Evolutionary conservation across 2,113 vertebrate species (phyloP), one percentile per base, ranked within the genome.

Genomic region (Neogobius melanostomus): DNA sequence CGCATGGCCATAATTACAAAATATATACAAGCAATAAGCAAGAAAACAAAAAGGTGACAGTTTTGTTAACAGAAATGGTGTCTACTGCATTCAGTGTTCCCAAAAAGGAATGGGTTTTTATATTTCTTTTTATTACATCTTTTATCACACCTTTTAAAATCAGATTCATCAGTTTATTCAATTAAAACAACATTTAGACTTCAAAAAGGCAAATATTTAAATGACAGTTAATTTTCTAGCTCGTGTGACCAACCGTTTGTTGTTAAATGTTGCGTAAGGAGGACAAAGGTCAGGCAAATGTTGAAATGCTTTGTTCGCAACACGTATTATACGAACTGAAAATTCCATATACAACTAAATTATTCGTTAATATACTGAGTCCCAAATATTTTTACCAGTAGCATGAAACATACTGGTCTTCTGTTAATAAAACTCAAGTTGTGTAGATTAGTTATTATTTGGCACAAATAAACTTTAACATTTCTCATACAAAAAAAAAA

Each of bases 401-500:
- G 42, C 59, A 16, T n/a, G n/a, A 1, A 61, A 8, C 6, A 66
- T 36, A 43, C 0, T 6, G 64, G 5, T 48, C 71, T 36, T 36
- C 48, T 69, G 15, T 2, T 45, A 68, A 21, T 69, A 1, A 60
- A 4, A 52, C 36, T 64, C 52, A 16, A 48, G 74, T 7, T 48
- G 15, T 28, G 12, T 70, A 75, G 67, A 50, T 50, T 62, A 10
- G 44, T 66, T 15, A 8, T 42, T 17, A 7, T 42, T 16, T 69
- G 66, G 64, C 67, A 82, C 51, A 84, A 79, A 69, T 72, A 21
- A 77, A 69, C 63, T 21, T 21, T 15, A 42, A 44, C 43, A 62
- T 0, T 36, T 43, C 71, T 67, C 54, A 11, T 59, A 76, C 36
- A 79, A 69, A 63, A 53, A 63, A 53, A 68, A 4, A 15, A 21